Percentiles rank a stretch among this genome's conserved stretches.
Evolutionary conservation across 2,888 invertebrate species (phyloP).

Genomic region (Drosophila ochracea): DNA sequence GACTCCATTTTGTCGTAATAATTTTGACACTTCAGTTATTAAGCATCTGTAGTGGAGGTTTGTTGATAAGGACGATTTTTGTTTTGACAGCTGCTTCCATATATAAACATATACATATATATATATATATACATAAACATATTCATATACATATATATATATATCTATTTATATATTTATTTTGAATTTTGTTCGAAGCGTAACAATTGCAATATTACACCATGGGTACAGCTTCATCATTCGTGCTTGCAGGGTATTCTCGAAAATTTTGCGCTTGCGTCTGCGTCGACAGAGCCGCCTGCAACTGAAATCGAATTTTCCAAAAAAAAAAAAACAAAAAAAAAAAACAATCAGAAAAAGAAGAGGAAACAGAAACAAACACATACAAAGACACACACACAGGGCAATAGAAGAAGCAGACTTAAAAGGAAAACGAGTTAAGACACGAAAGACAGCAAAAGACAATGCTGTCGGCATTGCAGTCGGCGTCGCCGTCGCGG

Average conservation of each 20-base stretch:
- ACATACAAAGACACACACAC: constrained; percentile 18
- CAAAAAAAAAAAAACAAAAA: constrained; percentile 20
- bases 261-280: constrained; percentile 53
- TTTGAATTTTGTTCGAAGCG: neutral
- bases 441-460: constrained; percentile 57
- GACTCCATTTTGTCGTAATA: neutral
- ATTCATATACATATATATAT: neutral
- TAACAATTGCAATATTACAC: neutral
- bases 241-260: constrained; percentile 24
- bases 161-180: neutral
- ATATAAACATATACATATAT: too few relatives aligned
- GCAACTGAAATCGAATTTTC: constrained; percentile 58
- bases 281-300: constrained; percentile 41
- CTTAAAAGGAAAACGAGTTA: constrained; percentile 68
- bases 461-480: constrained; percentile 54
- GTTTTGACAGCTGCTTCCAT: too few relatives aligned
- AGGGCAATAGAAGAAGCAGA: constrained; percentile 56
- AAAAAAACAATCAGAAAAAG: constrained; percentile 10
- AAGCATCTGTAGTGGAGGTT: neutral
- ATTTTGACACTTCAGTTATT: neutral
- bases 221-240: neutral
- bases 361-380: constrained; percentile 20
- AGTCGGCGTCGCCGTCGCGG: constrained; percentile 16
- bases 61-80: neutral
- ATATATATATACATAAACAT: too few relatives aligned